Base-by-base conservation (phyloP, 2,888 invertebrate genomes). In the Apoda limacodes region DNA sequence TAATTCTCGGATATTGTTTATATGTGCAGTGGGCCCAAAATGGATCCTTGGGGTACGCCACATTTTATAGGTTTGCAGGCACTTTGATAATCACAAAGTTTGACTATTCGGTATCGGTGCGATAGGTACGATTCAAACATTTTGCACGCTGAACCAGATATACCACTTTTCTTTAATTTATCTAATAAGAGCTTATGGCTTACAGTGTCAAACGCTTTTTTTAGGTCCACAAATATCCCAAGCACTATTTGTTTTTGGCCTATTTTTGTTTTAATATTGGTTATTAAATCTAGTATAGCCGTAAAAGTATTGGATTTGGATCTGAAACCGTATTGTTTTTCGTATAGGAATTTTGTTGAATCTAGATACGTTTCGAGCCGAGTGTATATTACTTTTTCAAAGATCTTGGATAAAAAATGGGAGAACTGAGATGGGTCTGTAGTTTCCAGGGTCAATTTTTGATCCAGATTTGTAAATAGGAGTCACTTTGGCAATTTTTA, bases 401-500 rank as follows among this genome's bases (percentile, higher is more conserved):
- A 29, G 17, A 6, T 31, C 21, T 12, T 35, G 28, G 1, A 26
- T 19, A 7, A 28, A 12, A n/a, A 28, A 17, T 13, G 30, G 29
- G 3, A 35, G 21, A 7, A 45, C 43, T 4, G 40, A 39, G 2
- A 39, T 21, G 0, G 43, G 46, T 4, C 43, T 29, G 17, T 45
- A 45, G n/a, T 43, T 45, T 3, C 34, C 15, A 1, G 43, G 42
- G 10, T 45, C 40, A 5, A 32, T 31, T 29, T 34, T 44, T 4
- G 11, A n/a, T 2, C 42, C 42, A 2, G 37, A 31, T 28, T 47
- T 47, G 23, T 35, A 39, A 7, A 45, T 39, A 4, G 42, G 43
- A 5, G 32, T 35, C 2, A 46, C 39, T 30, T 39, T 46, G n/a
- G n/a, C n/a, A n/a, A n/a, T n/a, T n/a, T n/a, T n/a, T n/a, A n/a